Evolutionary conservation across 2,113 vertebrate genomes (phyloP).

Genomic region (Stigmatopora argus): DNA sequence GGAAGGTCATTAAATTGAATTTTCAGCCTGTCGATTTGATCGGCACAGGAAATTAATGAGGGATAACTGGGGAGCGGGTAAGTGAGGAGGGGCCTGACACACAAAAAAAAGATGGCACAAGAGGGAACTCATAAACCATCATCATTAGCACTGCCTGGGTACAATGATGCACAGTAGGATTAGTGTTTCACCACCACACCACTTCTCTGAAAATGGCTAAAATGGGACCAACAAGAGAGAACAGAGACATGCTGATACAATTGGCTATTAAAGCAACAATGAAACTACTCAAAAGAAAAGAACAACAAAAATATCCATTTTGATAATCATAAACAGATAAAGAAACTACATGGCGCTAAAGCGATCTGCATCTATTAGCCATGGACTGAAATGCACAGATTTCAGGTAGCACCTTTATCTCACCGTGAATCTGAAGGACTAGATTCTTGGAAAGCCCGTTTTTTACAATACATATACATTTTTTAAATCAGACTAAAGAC

Average conservation of each 20-base stretch:
- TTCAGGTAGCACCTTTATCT: slow-evolving; percentile 8
- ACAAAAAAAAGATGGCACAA: slow-evolving; percentile 3
- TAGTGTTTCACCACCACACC: slow-evolving; percentile 49
- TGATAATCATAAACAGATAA: slow-evolving; percentile 23
- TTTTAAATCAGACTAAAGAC: no score
- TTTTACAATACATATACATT: neutral
- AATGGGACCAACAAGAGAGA: slow-evolving; percentile 41
- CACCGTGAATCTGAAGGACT: slow-evolving; percentile 10
- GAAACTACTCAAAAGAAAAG: slow-evolving; percentile 16
- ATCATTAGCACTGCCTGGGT: slow-evolving; percentile 62
- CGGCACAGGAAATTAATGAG: slow-evolving; percentile 73
- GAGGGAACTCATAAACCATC: slow-evolving; percentile 59
- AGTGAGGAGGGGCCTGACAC: slow-evolving; percentile 6
- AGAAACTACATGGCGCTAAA: slow-evolving; percentile 17
- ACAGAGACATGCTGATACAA: slow-evolving; percentile 41
- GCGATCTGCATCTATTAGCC: slow-evolving; percentile 22
- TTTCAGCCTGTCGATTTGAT: slow-evolving; percentile 76
- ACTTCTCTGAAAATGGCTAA: slow-evolving; percentile 57
- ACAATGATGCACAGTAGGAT: slow-evolving; percentile 60
- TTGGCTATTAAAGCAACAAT: slow-evolving; percentile 37
- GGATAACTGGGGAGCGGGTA: slow-evolving; percentile 53
- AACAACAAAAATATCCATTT: slow-evolving; percentile 13
- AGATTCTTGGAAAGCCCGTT: slow-evolving; percentile 7
- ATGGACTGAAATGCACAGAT: slow-evolving; percentile 11
- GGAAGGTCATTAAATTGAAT: slow-evolving; percentile 80